These are phyloP conservation scores for Labroides dimidiatus DNA, from an alignment of 2,797 vertebrate genomes.

Conservation along the genomic window DNA sequence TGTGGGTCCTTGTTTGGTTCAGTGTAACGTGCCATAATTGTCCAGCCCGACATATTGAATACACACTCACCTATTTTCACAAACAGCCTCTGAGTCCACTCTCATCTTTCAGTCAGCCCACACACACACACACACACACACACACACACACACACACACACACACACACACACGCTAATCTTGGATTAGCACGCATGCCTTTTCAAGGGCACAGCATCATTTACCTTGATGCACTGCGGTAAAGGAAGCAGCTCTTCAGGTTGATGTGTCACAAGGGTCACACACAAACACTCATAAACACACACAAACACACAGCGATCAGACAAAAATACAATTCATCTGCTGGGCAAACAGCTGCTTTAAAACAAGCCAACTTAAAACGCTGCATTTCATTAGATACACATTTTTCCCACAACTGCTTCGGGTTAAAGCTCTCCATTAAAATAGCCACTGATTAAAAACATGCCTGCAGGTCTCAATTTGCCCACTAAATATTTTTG, in stretches of 20 bases:
- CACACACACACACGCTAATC: constrained; percentile 66
- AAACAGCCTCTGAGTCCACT: constrained; percentile 35
- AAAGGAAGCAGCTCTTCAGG: constrained; percentile 48
- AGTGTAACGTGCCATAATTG: too few relatives aligned
- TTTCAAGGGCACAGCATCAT: constrained; percentile 76
- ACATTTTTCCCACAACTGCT: constrained; percentile 25
- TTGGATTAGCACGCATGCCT: constrained; percentile 74
- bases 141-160: constrained; percentile 23
- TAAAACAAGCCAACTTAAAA: constrained; percentile 12
- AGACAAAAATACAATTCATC: not conserved
- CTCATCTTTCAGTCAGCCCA: constrained; percentile 31
- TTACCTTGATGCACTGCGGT: constrained; percentile 63
- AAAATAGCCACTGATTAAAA: constrained; percentile 62
- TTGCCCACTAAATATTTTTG: constrained; percentile 71
- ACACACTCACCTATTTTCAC: constrained; percentile 21
- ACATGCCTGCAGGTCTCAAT: constrained; percentile 53
- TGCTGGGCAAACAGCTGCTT: not conserved
- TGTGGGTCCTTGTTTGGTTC: too few relatives aligned
- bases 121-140: constrained; percentile 42
- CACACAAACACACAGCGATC: constrained; percentile 24
- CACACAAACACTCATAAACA: constrained; percentile 29
- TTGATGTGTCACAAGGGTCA: constrained; percentile 27
- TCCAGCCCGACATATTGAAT: too few relatives aligned
- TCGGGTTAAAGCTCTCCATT: constrained; percentile 36
- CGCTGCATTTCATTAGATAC: constrained; percentile 21